phyloP scores from a whole-genome alignment of 2,888 invertebrate genomes.

The Xylocampa areola region DNA sequence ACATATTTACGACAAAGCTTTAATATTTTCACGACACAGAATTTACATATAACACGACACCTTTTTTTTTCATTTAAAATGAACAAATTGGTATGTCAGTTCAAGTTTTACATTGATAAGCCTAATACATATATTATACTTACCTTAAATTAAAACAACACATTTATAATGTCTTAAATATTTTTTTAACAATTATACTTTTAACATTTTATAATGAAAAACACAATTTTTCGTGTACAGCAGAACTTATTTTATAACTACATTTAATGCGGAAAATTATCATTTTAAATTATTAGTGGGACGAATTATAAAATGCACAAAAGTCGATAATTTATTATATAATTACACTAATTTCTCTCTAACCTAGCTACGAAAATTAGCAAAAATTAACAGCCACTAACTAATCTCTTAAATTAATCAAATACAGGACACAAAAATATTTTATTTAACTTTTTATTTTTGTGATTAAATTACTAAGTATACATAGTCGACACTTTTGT shows the following conservation, averaged over 20 bases:
- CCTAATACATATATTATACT: conserved; percentile 40
- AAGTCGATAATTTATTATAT: conserved; percentile 29
- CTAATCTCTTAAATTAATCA: conserved; percentile 22
- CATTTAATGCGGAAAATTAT: conserved; percentile 47
- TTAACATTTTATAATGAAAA: conserved; percentile 48
- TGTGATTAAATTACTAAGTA: conserved; percentile 12
- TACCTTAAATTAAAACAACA: conserved; percentile 58
- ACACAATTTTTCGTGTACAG: conserved; percentile 46
- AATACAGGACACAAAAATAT: conserved; percentile 6
- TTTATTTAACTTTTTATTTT: neutral
- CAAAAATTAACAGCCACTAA: conserved; percentile 3
- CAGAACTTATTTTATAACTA: conserved; percentile 42
- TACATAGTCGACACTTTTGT: conserved; percentile 5
- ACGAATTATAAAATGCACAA: conserved; percentile 50
- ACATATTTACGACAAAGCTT: conserved; percentile 47
- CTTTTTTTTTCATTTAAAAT: conserved; percentile 52
- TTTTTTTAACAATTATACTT: conserved; percentile 51
- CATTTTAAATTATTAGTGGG: conserved; percentile 32
- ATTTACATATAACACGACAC: conserved; percentile 53
- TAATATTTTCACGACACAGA: conserved; percentile 51
- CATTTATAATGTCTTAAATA: conserved; percentile 61
- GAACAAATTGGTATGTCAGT: conserved; percentile 52
- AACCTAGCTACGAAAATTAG: conserved; percentile 18
- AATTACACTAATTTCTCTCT: conserved; percentile 17
- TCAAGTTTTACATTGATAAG: conserved; percentile 53